phyloP scores from a whole-genome alignment of 2,113 vertebrate genomes.

The Amazona vittata region DNA sequence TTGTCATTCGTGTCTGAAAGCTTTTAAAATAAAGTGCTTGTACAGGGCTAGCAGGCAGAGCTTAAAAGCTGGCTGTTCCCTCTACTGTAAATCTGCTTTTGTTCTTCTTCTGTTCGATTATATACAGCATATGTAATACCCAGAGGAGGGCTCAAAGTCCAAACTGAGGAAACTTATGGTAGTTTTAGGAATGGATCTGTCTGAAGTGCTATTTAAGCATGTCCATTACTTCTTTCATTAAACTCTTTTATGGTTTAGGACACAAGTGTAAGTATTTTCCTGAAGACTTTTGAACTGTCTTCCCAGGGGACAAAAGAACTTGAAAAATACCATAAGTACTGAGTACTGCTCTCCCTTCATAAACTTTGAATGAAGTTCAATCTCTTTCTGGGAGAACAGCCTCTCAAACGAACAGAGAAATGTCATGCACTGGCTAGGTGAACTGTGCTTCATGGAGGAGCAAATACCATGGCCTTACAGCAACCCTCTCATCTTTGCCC shows the following conservation, averaged over 20 bases:
- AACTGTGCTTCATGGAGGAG: background rate
- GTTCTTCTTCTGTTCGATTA: background rate
- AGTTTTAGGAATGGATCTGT: background rate
- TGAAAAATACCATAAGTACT: background rate
- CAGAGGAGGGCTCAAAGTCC: background rate
- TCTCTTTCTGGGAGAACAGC: background rate
- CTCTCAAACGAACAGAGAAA: background rate
- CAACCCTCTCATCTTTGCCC: background rate
- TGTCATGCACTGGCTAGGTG: background rate
- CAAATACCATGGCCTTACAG: background rate
- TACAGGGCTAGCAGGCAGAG: background rate
- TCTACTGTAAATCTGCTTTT: background rate
- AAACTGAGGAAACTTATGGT: background rate
- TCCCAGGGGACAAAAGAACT: background rate
- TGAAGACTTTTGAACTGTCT: background rate
- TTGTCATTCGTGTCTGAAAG: background rate
- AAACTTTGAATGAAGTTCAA: background rate
- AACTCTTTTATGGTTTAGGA: background rate
- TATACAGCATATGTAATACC: background rate
- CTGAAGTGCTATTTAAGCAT: background rate
- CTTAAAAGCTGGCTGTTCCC: background rate
- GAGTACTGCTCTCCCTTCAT: background rate
- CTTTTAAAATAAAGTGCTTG: conserved; percentile 26
- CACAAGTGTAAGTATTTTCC: background rate
- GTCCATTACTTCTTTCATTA: background rate